Base-by-base conservation (phyloP, 2,113 vertebrate genomes). In the Scytalopus superciliaris region DNA sequence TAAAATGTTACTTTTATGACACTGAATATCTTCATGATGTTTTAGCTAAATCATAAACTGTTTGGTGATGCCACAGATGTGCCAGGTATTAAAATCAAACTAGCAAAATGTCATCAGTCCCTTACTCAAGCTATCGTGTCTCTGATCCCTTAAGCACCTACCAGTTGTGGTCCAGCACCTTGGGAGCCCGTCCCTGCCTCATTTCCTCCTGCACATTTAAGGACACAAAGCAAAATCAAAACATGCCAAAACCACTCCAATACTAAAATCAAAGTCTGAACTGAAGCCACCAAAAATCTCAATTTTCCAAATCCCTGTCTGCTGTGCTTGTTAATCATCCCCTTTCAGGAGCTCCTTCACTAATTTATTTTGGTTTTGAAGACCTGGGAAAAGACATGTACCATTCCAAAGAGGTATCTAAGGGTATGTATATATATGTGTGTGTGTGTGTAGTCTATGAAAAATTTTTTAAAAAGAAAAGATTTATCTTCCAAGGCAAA, bases 1-100 rank as follows among this genome's bases (percentile, higher is more conserved):
- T 96, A 97, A 95, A 97, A 96, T 96, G 97, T 91, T 97, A 86
- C 96, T 97, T 97, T 97, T 92, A 86, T 62, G 92, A 97, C 80
- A 90, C 90, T 39, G 77, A 96, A 96, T 96, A 95, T 93, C 94
- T 97, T 97, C 87, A 95, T 80, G 96, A 83, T 96, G 96, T 92
- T 97, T 96, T 81, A 96, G 89, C 93, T 95, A 84, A 97, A 97
- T 95, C 75, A 69, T 81, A 81, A 70, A 64, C 94, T 79, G n/a
- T 92, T 96, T 83, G 75, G 92, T 78, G 96, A 93, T 94, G 77
- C 80, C 90, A 87, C 97, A 96, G 94, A 96, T 95, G 96, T 94
- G 92, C 67, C 96, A 94, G 69, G 78, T 90, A 77, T 89, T 93
- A 70, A 91, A 80, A 49, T 64, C 28, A 30, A 81, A 77, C 84